phyloP scores from a whole-genome alignment of 2,888 invertebrate genomes.

The Hedychridium roseum region DNA sequence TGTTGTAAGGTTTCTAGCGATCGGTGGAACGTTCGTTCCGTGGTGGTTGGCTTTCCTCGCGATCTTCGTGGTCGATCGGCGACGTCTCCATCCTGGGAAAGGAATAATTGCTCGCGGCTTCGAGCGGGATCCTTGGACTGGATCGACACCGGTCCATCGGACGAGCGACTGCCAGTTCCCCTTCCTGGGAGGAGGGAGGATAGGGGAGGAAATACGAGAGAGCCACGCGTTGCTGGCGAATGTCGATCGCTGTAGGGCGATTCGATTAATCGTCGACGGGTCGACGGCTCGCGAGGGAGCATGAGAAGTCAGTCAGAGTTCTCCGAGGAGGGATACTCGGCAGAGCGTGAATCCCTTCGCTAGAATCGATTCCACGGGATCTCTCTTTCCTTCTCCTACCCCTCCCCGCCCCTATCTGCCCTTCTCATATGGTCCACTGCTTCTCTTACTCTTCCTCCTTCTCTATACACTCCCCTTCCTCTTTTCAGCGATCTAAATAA shows the following conservation, averaged over 20 bases:
- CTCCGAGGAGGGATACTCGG: conserved; percentile 5
- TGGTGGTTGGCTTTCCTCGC: not conserved
- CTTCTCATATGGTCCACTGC: no score
- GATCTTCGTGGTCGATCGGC: conserved; percentile 8
- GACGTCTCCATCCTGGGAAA: conserved; percentile 25
- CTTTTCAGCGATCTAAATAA: no score
- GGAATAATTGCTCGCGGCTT: conserved; percentile 27
- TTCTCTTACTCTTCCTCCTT: no score
- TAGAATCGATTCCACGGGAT: conserved; percentile 44
- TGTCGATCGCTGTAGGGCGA: conserved; percentile 19
- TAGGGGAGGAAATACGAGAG: not conserved
- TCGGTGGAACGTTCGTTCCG: no score
- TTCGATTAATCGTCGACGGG: conserved; percentile 34
- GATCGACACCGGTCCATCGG: conserved; percentile 8
- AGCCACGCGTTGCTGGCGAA: conserved; percentile 9
- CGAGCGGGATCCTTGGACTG: conserved; percentile 1
- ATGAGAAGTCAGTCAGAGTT: conserved; percentile 28
- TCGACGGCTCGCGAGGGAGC: conserved; percentile 31
- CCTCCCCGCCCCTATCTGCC: no score
- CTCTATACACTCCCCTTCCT: no score
- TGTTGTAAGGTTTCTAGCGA: no score
- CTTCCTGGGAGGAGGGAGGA: conserved; percentile 6
- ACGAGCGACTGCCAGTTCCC: no score
- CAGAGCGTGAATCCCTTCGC: conserved; percentile 23
- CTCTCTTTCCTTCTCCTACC: no score